Base-by-base conservation (phyloP, 2,797 vertebrate genomes). In the Hydrophis major region DNA sequence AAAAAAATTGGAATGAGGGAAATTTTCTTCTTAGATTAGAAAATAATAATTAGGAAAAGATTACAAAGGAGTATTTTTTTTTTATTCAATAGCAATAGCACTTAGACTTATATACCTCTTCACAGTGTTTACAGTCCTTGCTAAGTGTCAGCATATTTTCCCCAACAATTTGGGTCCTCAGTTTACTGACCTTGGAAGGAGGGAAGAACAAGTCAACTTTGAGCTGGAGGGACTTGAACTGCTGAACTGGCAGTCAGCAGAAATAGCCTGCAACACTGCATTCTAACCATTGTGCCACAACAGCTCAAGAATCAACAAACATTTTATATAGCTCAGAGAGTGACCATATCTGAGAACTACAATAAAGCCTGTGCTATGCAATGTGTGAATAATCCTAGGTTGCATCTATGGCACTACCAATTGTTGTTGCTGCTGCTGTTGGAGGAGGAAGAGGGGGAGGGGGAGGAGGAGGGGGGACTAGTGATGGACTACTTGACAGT, bases 1-100 rank as follows among this genome's bases (percentile, higher is more conserved):
- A 50, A n/a, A 11, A 28, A 11, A 28, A 3, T 61, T 27, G 20
- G 47, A 90, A 37, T 25, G 55, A 55, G 93, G 63, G 93, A 56
- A 93, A 93, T 53, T 1, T 89, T 95, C 91, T 96, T 95, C 89
- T 50, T 27, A 32, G 14, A 63, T 83, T 91, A 94, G 20, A 32
- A 32, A 16, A 56, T n/a, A 37, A 74, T 18, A 95, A 93, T 16
- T 22, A 27, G 25, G 56, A 57, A 42, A 53, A 60, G 12, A 88
- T 94, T 61, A 74, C 2, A 74, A 37, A 2, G n/a, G 16, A 74
- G 6, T 74, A 74, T 32, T 37, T 28, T 32, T 32, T 32, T 74
- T 74, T 16, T 6, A 74, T 74, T 74, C 66, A 63, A 63, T 28
- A 4, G 59, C 22, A 28, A 28, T 63, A 63, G 60, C 60, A 61